Base-by-base conservation (phyloP, 92 coral and sea anemone genomes). In the Paramuricea clavata region DNA sequence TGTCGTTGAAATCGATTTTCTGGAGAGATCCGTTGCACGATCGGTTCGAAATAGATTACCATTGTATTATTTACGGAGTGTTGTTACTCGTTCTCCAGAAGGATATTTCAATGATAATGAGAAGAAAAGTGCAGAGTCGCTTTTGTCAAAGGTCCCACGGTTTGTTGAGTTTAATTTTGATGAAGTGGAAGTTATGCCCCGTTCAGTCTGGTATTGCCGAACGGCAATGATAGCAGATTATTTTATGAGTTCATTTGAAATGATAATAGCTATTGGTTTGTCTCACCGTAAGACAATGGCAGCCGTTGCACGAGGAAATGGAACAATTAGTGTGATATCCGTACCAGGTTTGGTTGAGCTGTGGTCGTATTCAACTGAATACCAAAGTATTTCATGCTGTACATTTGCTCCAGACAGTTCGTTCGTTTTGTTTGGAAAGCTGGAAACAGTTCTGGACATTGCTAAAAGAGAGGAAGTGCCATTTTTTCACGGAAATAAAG, bases 341-440 rank as follows among this genome's bases (percentile, higher is more conserved):
- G 17, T 65, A 32, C 72, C 72, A 27, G 17, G n/a, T 1, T 19
- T 65, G 72, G 39, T 65, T 65, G 41, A 13, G 41, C 17, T 2
- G 0, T 65, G 72, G 39, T 0, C 27, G 17, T 65, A 26, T 65
- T 28, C 39, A 28, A 65, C 72, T 65, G 36, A 12, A 28, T 65
- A 65, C 42, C 5, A 26, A 13, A n/a, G 68, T 0, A 21, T 65
- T 27, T 27, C 21, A 28, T 65, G 39, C 12, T 28, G 39, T 4
- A 33, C 41, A 3, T 65, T 65, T 65, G 72, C 39, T 28, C 72
- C 72, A 26, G 41, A 65, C 7, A 39, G 28, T 65, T 65, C 72
- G n/a, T 65, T 13, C 22, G 39, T 65, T 28, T 27, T 65, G 17
- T 65, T 28, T 65, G 72, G 72, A 1, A 65, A 65, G 17, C 42